Evolutionary conservation across 1,140 invertebrate species (phyloP).

Genomic region (Papilio polytes): DNA sequence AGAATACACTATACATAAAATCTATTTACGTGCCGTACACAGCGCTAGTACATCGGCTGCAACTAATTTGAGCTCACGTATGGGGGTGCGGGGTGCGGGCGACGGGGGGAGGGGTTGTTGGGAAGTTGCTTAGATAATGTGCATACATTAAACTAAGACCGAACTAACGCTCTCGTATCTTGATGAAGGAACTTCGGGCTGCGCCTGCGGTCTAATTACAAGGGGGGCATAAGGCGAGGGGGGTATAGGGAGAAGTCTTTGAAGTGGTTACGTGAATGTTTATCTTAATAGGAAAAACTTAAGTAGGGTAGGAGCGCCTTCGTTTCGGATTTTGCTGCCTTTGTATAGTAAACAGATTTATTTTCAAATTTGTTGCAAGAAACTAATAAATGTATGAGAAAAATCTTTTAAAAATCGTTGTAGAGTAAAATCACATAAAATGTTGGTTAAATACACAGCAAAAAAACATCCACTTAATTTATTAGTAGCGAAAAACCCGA

Average conservation of each 20-base stretch:
- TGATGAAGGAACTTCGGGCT: slow-evolving; percentile 76
- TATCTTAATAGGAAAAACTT: slow-evolving; percentile 40
- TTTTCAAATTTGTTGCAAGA: not conserved
- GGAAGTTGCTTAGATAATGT: slow-evolving; percentile 81
- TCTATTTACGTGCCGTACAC: slow-evolving; percentile 46
- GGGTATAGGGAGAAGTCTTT: slow-evolving; percentile 51
- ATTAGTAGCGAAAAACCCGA: not conserved
- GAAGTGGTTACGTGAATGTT: slow-evolving; percentile 46
- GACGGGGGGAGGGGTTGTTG: slow-evolving; percentile 51
- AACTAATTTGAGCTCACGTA: slow-evolving; percentile 56
- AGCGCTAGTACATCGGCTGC: slow-evolving; percentile 52
- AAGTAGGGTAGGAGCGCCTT: slow-evolving; percentile 13
- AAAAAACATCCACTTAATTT: not conserved
- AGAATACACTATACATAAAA: slow-evolving; percentile 44
- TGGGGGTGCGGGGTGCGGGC: slow-evolving; percentile 42
- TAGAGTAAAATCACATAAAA: not conserved
- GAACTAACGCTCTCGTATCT: slow-evolving; percentile 76
- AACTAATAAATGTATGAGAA: not conserved
- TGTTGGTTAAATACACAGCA: not conserved
- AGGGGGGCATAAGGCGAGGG: slow-evolving; percentile 44
- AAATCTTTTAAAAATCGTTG: not conserved
- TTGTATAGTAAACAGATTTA: slow-evolving; percentile 14
- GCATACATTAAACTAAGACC: slow-evolving; percentile 81
- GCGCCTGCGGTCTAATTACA: slow-evolving; percentile 74
- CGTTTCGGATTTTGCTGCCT: slow-evolving; percentile 15